A percentile compares a stretch with the other conserved stretches of the same genome.
Evolutionary conservation across 2,888 invertebrate species (phyloP).

Genomic region (Watsonalla binaria): DNA sequence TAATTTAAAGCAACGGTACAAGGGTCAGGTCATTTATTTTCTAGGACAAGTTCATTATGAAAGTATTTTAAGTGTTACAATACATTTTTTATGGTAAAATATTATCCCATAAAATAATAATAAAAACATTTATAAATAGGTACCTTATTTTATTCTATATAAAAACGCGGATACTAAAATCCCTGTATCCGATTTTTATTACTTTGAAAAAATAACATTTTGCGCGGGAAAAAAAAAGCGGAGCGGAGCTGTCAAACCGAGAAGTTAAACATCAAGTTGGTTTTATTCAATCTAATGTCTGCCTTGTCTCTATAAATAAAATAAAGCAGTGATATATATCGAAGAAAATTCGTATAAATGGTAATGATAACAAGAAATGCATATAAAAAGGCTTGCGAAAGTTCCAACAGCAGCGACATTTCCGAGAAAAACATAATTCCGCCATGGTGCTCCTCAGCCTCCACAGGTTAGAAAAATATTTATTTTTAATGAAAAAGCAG

Average conservation of each 20-base stretch:
- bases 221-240: slow-evolving; percentile 1
- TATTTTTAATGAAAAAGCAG: not conserved
- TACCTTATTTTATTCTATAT: not conserved
- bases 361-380: slow-evolving; percentile 45
- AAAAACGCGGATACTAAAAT: not conserved
- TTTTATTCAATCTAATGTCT: not conserved
- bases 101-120: not conserved
- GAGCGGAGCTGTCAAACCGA: not conserved
- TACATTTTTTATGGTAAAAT: slow-evolving; percentile 5
- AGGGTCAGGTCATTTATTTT: slow-evolving; percentile 43
- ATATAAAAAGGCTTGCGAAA: slow-evolving; percentile 38
- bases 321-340: not conserved
- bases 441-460: slow-evolving; percentile 61
- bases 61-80: slow-evolving; percentile 26
- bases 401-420: slow-evolving; percentile 38
- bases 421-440: slow-evolving; percentile 43
- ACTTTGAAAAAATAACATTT: not conserved
- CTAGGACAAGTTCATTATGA: slow-evolving; percentile 31
- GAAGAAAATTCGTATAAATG: slow-evolving; percentile 23
- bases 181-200: too few species aligned
- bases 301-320: not conserved
- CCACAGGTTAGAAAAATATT: not conserved
- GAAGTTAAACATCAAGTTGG: slow-evolving; percentile 5
- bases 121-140: not conserved
- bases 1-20: slow-evolving; percentile 50